Evolutionary conservation across 1,140 invertebrate species (phyloP).

Genomic region (Dinothrombium tinctorium): DNA sequence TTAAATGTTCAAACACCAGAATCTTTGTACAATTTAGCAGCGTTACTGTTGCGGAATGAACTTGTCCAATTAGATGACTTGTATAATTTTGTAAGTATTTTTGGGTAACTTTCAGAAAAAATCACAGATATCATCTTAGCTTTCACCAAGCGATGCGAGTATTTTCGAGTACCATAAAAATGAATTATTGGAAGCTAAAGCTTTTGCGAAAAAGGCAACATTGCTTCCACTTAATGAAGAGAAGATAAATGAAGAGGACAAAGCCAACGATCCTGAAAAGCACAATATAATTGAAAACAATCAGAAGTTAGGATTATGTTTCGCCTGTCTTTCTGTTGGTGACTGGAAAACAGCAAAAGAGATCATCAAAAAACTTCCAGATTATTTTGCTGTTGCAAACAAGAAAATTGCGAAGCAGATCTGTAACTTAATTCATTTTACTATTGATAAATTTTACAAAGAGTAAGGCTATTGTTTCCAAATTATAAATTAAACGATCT

Average conservation of each 20-base stretch:
- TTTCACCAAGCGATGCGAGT: slow-evolving; percentile 56
- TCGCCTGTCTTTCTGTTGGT: slow-evolving; percentile 61
- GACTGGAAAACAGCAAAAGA: slow-evolving; percentile 63
- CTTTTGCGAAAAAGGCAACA: slow-evolving; percentile 60
- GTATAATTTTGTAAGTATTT: slow-evolving; percentile 67
- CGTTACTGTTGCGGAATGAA: slow-evolving; percentile 60
- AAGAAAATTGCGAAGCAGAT: slow-evolving; percentile 50
- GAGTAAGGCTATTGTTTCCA: slow-evolving; percentile 27
- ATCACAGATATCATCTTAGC: too few relatives aligned
- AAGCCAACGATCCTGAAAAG: slow-evolving; percentile 15
- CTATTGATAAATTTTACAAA: slow-evolving; percentile 69
- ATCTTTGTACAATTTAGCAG: slow-evolving; percentile 64
- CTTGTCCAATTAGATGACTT: slow-evolving; percentile 67
- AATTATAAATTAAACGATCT: not conserved
- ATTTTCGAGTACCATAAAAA: slow-evolving; percentile 58
- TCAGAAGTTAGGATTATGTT: slow-evolving; percentile 77
- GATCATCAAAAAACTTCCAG: slow-evolving; percentile 54
- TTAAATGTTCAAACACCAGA: slow-evolving; percentile 31
- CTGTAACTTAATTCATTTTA: slow-evolving; percentile 50
- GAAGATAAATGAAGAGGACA: slow-evolving; percentile 37
- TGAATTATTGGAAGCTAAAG: slow-evolving; percentile 54
- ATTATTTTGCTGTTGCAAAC: slow-evolving; percentile 49
- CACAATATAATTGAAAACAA: slow-evolving; percentile 29
- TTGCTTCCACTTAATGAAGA: slow-evolving; percentile 45
- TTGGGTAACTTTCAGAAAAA: too few relatives aligned